Conservation (phyloP, 2,113 vertebrate genomes). For the Cyanistes caeruleus region DNA sequence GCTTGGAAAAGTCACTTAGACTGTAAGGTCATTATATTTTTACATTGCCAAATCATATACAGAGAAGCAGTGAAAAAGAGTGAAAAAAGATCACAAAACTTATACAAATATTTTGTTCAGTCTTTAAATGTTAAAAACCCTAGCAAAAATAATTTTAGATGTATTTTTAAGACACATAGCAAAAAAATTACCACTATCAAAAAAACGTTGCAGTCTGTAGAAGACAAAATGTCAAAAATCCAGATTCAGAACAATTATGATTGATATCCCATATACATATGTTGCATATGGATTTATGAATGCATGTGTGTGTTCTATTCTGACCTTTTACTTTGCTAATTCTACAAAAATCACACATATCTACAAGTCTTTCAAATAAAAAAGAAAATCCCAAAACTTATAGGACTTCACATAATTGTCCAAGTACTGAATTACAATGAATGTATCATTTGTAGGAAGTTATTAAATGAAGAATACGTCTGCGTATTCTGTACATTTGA, state of each 20-base stretch:
- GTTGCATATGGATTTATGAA: not conserved
- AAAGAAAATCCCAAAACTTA: fast-evolving
- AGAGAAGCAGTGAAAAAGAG: not conserved
- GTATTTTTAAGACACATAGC: not conserved
- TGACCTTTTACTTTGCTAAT: not conserved
- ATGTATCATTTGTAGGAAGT: not conserved
- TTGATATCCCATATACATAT: not conserved
- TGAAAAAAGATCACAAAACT: not conserved
- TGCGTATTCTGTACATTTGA: not conserved
- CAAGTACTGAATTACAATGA: not conserved
- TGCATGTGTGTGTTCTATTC: fast-evolving
- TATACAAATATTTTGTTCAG: not conserved
- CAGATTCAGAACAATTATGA: not conserved
- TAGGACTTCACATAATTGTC: not conserved
- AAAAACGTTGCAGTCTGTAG: not conserved
- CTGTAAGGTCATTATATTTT: conserved; percentile 72
- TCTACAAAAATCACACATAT: not conserved
- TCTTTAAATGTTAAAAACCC: not conserved
- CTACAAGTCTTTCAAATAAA: not conserved
- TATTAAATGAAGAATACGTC: not conserved
- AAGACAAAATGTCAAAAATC: not conserved
- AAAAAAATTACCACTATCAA: not conserved
- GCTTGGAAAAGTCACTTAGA: conserved; percentile 55
- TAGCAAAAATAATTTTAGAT: not conserved
- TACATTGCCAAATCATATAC: not conserved